Evolutionary conservation across 2,797 vertebrate species (phyloP).

Genomic region (Amblyraja radiata): DNA sequence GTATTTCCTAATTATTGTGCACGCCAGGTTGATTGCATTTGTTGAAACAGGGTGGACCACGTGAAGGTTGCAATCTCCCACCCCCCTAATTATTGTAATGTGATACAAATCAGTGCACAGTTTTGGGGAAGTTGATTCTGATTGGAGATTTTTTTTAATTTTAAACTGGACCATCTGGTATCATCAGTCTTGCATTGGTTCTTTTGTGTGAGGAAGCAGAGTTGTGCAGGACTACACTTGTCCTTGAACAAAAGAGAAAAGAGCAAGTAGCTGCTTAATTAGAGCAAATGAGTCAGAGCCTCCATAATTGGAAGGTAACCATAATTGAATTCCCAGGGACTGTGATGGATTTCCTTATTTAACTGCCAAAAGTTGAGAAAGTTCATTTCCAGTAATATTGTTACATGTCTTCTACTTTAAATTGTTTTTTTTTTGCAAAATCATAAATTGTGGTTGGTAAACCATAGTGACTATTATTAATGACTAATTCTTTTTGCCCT

Average conservation of each 20-base stretch:
- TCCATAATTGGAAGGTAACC: conserved; percentile 20
- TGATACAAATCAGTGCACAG: background rate
- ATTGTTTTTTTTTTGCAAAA: background rate
- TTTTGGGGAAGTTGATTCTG: background rate
- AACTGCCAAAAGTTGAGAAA: background rate
- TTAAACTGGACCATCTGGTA: background rate
- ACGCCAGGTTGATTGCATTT: no score
- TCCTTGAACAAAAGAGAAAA: conserved; percentile 8
- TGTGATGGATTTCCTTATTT: conserved; percentile 27
- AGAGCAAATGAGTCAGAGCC: conserved; percentile 15
- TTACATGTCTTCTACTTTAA: background rate
- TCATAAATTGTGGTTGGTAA: background rate
- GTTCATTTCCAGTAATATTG: background rate
- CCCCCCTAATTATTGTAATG: background rate
- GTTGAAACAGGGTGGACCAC: no score
- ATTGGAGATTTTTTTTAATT: background rate
- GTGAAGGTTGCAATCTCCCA: no score
- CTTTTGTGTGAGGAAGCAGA: background rate
- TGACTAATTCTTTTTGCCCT: background rate
- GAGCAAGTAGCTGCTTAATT: conserved; percentile 7
- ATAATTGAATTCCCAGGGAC: background rate
- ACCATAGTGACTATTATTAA: conserved; percentile 11
- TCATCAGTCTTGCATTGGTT: background rate
- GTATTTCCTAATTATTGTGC: background rate
- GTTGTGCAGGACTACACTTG: background rate